These are phyloP conservation scores for Trachymyrmex cornetzi DNA, from an alignment of 1,140 invertebrate species.

Conservation along the genomic window DNA sequence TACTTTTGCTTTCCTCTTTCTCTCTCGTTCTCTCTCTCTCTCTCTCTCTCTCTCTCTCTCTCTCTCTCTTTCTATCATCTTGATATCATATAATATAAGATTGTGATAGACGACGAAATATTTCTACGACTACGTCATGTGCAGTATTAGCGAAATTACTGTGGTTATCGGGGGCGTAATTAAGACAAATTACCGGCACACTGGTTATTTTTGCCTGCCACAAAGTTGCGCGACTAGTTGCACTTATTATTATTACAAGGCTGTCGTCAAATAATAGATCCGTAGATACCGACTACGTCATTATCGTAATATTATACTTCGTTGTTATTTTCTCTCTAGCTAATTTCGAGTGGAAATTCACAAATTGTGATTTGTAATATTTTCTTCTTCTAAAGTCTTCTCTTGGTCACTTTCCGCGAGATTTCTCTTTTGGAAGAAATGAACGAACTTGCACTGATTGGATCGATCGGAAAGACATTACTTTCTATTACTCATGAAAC, in stretches of 20 bases:
- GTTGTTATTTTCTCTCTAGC: not conserved
- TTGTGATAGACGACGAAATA: conserved; percentile 58
- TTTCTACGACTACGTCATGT: conserved; percentile 29
- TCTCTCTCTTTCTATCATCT: not conserved
- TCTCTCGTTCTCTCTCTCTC: too few species aligned
- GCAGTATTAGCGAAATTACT: conserved; percentile 38
- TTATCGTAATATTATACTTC: conserved; percentile 53
- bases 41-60: too few species aligned
- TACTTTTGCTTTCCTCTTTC: not conserved
- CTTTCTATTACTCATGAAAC: conserved; percentile 38
- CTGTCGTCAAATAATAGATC: conserved; percentile 43
- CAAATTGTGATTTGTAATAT: conserved; percentile 29
- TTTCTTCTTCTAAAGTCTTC: not conserved
- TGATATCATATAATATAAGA: conserved; percentile 13
- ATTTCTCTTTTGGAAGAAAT: conserved; percentile 31
- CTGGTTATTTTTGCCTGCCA: conserved; percentile 51
- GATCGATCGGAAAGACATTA: conserved; percentile 43
- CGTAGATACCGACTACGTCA: not conserved
- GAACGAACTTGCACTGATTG: conserved; percentile 6
- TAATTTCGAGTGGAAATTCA: conserved; percentile 11
- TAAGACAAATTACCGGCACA: conserved; percentile 47
- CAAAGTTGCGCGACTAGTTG: conserved; percentile 43
- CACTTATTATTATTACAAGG: conserved; percentile 44
- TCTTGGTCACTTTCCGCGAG: not conserved
- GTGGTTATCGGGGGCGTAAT: conserved; percentile 54